These are phyloP conservation scores for Crenuchus spilurus DNA, from an alignment of 2,797 vertebrate species.

Conservation along the genomic window DNA sequence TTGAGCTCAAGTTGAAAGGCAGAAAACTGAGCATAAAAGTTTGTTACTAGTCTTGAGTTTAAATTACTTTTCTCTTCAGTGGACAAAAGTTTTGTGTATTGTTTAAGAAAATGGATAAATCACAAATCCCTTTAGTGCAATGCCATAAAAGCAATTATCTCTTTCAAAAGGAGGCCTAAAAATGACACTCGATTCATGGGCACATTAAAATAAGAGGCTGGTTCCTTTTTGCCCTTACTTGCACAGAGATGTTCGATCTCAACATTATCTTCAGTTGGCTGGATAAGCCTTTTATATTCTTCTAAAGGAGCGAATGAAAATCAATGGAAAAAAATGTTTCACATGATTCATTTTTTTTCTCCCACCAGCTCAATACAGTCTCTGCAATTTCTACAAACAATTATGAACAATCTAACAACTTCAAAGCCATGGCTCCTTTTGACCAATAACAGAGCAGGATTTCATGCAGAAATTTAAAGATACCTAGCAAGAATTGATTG, in stretches of 20 bases:
- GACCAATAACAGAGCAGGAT: constrained; percentile 70
- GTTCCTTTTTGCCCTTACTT: constrained; percentile 76
- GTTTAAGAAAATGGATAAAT: constrained; percentile 48
- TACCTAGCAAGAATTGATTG: constrained; percentile 72
- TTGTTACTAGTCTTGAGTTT: constrained; percentile 36
- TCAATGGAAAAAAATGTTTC: constrained; percentile 85
- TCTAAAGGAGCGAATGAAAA: constrained; percentile 76
- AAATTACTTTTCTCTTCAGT: constrained; percentile 44
- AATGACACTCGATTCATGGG: constrained; percentile 71
- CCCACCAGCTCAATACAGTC: constrained; percentile 79
- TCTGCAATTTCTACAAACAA: constrained; percentile 88
- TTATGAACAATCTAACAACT: constrained; percentile 86
- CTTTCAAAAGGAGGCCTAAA: constrained; percentile 61
- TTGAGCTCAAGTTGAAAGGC: constrained; percentile 12
- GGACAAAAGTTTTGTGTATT: constrained; percentile 35
- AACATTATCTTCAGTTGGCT: constrained; percentile 75
- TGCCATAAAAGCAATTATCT: constrained; percentile 62
- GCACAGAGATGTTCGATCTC: constrained; percentile 81
- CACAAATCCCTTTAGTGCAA: constrained; percentile 52
- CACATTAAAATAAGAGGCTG: constrained; percentile 75
- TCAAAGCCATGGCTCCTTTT: constrained; percentile 63
- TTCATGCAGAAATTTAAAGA: constrained; percentile 67
- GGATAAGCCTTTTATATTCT: constrained; percentile 80
- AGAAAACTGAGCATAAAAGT: neutral
- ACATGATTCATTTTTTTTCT: constrained; percentile 77